phyloP scores from a whole-genome alignment of 2,113 vertebrate species.

The Mastomys natalensis region DNA sequence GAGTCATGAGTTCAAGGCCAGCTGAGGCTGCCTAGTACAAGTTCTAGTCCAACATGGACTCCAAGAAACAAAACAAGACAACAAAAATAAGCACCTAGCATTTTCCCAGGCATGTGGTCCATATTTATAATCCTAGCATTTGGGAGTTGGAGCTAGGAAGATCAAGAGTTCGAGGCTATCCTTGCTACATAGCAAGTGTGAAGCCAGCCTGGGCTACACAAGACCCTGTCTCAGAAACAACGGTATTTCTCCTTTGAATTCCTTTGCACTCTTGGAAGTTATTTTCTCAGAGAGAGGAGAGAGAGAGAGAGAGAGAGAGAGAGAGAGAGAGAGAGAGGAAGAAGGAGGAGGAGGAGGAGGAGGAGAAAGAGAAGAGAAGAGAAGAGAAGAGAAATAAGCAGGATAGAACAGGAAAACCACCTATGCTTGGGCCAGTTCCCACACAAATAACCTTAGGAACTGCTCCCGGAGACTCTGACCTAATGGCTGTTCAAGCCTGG shows the following conservation, averaged over 20 bases:
- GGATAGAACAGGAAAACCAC: no score
- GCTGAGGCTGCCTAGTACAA: not conserved
- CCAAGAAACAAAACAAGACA: not conserved
- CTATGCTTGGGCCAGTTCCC: not conserved
- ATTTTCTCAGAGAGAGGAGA: not conserved
- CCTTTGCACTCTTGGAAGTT: not conserved
- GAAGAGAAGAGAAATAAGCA: not conserved
- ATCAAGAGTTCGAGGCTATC: not conserved
- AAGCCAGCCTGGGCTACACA: not conserved
- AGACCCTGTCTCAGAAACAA: not conserved
- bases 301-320: no score
- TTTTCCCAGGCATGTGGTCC: not conserved
- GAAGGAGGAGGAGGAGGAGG: rapidly evolving
- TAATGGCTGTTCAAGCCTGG: not conserved
- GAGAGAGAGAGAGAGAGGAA: no score
- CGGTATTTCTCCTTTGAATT: not conserved
- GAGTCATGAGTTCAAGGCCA: not conserved
- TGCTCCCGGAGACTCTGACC: not conserved
- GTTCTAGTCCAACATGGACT: not conserved
- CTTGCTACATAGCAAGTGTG: not conserved
- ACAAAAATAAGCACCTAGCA: not conserved
- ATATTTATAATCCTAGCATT: not conserved
- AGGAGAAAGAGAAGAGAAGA: rapidly evolving
- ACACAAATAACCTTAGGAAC: not conserved
- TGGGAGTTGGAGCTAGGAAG: not conserved